Conservation (phyloP, 2,888 invertebrate species). For the Selenia dentaria region DNA sequence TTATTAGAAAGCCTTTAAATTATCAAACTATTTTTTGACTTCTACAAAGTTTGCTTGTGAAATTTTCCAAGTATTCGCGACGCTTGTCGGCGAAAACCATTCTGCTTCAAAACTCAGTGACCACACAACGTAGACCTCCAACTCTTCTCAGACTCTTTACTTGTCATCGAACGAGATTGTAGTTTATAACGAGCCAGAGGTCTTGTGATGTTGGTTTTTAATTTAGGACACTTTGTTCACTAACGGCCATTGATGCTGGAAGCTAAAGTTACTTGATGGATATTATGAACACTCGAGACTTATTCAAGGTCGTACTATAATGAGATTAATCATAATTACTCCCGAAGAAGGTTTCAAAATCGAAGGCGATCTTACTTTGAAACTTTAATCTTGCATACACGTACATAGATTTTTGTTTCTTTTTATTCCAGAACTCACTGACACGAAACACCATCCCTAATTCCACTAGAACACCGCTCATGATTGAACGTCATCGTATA, state of each 20-base stretch:
- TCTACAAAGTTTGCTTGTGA: slow-evolving; percentile 39
- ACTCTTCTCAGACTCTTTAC: slow-evolving; percentile 20
- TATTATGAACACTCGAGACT: neutral
- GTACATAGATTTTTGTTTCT: no score
- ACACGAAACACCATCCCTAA: no score
- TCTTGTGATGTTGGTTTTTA: slow-evolving; percentile 31
- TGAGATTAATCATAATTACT: no score
- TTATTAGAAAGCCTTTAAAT: no score
- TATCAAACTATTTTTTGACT: slow-evolving; percentile 32
- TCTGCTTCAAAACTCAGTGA: slow-evolving; percentile 18
- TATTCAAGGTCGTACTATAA: no score
- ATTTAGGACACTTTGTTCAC: slow-evolving; percentile 39
- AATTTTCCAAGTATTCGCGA: slow-evolving; percentile 34
- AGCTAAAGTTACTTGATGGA: slow-evolving; percentile 6
- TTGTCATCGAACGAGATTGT: slow-evolving; percentile 20
- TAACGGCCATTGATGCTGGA: slow-evolving; percentile 39
- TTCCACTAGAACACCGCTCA: no score
- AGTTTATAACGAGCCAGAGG: slow-evolving; percentile 23
- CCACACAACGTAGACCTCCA: slow-evolving; percentile 30
- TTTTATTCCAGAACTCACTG: no score
- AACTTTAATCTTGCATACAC: no score
- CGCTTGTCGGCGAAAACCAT: slow-evolving; percentile 34
- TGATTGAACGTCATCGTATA: no score
- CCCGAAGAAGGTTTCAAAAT: no score
- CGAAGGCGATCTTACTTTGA: no score